phyloP scores from a whole-genome alignment of 1,140 invertebrate species.

The Meloidogyne chitwoodi region DNA sequence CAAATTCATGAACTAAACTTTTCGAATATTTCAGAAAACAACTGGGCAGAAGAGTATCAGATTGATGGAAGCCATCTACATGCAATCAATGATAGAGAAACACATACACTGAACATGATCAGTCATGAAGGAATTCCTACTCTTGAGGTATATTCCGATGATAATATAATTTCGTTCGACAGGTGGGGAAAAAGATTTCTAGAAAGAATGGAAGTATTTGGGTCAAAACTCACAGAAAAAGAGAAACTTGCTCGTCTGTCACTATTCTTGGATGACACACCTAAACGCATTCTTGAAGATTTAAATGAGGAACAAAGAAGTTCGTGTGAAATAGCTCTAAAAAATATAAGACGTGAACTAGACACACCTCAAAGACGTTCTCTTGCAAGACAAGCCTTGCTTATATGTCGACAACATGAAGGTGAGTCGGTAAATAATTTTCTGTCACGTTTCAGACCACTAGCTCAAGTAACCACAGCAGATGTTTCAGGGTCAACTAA shows the following conservation, averaged over 20 bases:
- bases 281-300: neutral
- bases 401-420: no score
- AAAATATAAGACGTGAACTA: neutral
- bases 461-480: neutral
- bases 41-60: no score
- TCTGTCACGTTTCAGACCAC: neutral
- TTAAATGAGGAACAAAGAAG: neutral
- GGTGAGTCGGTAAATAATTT: neutral
- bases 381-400: neutral
- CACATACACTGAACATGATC: neutral
- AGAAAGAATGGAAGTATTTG: no score
- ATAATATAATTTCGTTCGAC: no score
- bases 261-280: neutral
- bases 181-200: no score
- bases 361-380: neutral
- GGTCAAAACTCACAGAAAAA: neutral
- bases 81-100: fast-evolving
- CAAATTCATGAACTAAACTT: neutral
- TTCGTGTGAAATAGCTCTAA: neutral
- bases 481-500: neutral
- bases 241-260: neutral
- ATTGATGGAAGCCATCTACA: neutral
- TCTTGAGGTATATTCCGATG: neutral
- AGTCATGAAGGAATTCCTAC: neutral
- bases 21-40: no score